These are phyloP conservation scores for Drosophila jambulina DNA, from an alignment of 1,140 invertebrate genomes.

Conservation along the genomic window DNA sequence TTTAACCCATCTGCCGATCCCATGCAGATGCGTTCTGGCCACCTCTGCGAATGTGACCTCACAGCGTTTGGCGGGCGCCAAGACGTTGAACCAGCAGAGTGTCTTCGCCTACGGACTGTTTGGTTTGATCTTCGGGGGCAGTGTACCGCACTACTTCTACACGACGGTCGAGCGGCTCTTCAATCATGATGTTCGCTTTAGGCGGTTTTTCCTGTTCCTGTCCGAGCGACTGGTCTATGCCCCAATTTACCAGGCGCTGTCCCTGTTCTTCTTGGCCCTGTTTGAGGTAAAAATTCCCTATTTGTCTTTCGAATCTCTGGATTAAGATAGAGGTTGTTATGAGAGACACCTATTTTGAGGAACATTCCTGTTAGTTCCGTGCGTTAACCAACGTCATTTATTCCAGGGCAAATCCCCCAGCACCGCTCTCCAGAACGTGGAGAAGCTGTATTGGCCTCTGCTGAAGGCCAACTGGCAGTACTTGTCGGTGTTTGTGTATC, in stretches of 20 bases:
- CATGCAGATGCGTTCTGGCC: slow-evolving; percentile 87
- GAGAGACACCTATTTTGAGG: too few species aligned
- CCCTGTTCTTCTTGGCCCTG: slow-evolving; percentile 89
- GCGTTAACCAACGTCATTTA: slow-evolving; percentile 8
- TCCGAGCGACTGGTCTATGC: slow-evolving; percentile 89
- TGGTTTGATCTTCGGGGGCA: slow-evolving; percentile 90
- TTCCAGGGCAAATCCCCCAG: slow-evolving; percentile 88
- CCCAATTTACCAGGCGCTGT: slow-evolving; percentile 89
- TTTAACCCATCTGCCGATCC: not conserved
- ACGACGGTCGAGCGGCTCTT: slow-evolving; percentile 86
- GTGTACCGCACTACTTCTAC: slow-evolving; percentile 91
- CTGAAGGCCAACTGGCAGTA: slow-evolving; percentile 90
- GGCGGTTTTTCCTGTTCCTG: slow-evolving; percentile 85
- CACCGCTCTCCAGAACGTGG: slow-evolving; percentile 87
- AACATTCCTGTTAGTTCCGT: not conserved
- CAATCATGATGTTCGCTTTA: slow-evolving; percentile 65
- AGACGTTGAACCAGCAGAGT: slow-evolving; percentile 87
- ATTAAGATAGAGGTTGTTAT: not conserved
- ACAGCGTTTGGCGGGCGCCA: slow-evolving; percentile 88
- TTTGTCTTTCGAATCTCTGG: not conserved
- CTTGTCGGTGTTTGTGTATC: slow-evolving; percentile 89
- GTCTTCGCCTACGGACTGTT: slow-evolving; percentile 89
- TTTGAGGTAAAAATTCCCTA: slow-evolving; percentile 87
- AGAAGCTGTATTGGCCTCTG: slow-evolving; percentile 87
- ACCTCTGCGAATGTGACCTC: slow-evolving; percentile 88